phyloP scores from a whole-genome alignment of 2,113 vertebrate species.

The Nipponia nippon region DNA sequence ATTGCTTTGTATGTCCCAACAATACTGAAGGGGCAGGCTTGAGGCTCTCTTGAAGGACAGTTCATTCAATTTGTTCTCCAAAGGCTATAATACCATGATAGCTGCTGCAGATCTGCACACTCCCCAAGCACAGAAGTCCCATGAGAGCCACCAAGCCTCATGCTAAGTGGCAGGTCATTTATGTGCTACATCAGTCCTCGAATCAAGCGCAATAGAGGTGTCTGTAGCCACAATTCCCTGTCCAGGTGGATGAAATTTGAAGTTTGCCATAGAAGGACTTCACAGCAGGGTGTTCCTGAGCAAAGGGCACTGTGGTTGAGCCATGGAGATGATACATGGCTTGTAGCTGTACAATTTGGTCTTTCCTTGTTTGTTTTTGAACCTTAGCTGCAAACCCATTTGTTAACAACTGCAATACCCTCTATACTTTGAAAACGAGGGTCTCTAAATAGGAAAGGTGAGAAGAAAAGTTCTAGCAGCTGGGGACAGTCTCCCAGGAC shows the following conservation, averaged over 20 bases:
- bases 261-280: not conserved
- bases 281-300: not conserved
- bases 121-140: rapidly evolving
- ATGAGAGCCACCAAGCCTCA: not conserved
- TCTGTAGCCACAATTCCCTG: not conserved
- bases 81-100: not conserved
- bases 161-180: not conserved
- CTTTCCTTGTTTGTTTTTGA: not conserved
- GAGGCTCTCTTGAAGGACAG: conserved; percentile 34
- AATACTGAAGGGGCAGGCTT: not conserved
- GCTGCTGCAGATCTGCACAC: not conserved
- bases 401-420: not conserved
- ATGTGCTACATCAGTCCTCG: not conserved
- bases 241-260: not conserved
- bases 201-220: not conserved
- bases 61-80: conserved; percentile 36
- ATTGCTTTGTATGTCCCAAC: conserved; percentile 14
- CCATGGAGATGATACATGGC: rapidly evolving
- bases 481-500: not conserved
- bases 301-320: not conserved
- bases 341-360: rapidly evolving
- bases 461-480: not conserved
- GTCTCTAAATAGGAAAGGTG: not conserved
- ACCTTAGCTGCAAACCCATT: not conserved
- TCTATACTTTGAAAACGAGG: not conserved